Evolutionary conservation across 1,140 invertebrate species (phyloP), one percentile per base, ranked within the genome.

Genomic region (Drosophila tsacasi): DNA sequence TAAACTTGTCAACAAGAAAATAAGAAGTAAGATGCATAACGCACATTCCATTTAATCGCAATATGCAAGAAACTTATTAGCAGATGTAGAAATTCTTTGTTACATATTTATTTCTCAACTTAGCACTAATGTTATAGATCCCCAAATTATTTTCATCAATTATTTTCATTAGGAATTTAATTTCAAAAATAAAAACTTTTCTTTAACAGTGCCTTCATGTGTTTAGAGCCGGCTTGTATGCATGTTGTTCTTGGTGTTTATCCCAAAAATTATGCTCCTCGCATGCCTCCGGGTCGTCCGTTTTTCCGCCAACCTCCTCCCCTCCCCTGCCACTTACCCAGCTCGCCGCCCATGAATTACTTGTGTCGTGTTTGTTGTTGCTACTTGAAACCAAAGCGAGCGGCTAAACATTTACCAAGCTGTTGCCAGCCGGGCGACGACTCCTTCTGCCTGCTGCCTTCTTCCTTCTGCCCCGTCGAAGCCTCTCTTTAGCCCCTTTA

Each of bases 241-340:
- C 72, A 50, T 68, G 44, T 63, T 71, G 58, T 77, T 61, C 61
- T 81, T 72, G 76, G 63, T 89, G 84, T 84, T 81, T 89, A 81
- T 76, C 81, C 84, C 83, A 60, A 89, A 87, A 87, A 89, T 84
- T 87, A 84, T 87, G 78, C 81, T 71, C 77, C 64, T 83, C 66
- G 52, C 77, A 65, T 83, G 68, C 80, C 58, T 57, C 67, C 49
- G 39, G 63, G 39, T 68, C 67, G 63, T 71, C 64, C 39, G 23
- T 37, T 54, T 54, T 12, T 5, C 37, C 32, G 61, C 8, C n/a
- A 6, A 15, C 44, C 60, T 4, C 6, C 6, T 1, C 12, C 35
- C 61, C 25, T 32, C 25, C 32, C 50, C 21, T 5, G 5, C 23
- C 61, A 42, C 17, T 66, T 44, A 17, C 13, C 44, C 61, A 30